Evolutionary conservation across 2,113 vertebrate genomes (phyloP).

Genomic region (Cephalopholis sonnerati): DNA sequence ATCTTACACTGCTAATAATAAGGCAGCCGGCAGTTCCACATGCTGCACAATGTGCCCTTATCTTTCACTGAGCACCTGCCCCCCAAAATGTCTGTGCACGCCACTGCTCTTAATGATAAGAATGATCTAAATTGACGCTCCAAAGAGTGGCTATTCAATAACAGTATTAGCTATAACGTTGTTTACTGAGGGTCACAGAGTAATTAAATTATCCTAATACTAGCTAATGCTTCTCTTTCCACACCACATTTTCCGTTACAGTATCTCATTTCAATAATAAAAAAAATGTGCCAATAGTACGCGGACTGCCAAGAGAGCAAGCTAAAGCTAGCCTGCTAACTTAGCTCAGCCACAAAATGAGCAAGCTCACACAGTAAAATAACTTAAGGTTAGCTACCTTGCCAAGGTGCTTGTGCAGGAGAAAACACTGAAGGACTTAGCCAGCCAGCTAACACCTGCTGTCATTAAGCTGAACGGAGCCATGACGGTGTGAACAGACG

Average conservation of each 20-base stretch:
- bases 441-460: conserved; percentile 66
- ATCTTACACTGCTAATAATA: too few species aligned
- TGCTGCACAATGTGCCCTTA: too few species aligned
- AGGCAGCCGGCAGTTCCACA: too few species aligned
- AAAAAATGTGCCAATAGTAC: too few species aligned
- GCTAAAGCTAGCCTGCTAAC: conserved; percentile 2
- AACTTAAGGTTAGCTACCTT: conserved; percentile 66
- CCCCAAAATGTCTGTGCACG: too few species aligned
- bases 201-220: background rate
- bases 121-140: background rate
- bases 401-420: conserved; percentile 55
- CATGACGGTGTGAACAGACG: conserved; percentile 52
- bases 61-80: too few species aligned
- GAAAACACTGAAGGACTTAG: conserved; percentile 70
- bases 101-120: too few species aligned
- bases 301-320: background rate
- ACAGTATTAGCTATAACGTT: background rate
- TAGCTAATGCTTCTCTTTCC: background rate
- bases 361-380: background rate
- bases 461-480: conserved; percentile 74
- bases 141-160: background rate
- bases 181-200: background rate
- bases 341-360: background rate
- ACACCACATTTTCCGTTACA: background rate
- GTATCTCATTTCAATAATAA: too few species aligned